Evolutionary conservation across 2,797 vertebrate genomes (phyloP).

Genomic region (Squalus acanthias): DNA sequence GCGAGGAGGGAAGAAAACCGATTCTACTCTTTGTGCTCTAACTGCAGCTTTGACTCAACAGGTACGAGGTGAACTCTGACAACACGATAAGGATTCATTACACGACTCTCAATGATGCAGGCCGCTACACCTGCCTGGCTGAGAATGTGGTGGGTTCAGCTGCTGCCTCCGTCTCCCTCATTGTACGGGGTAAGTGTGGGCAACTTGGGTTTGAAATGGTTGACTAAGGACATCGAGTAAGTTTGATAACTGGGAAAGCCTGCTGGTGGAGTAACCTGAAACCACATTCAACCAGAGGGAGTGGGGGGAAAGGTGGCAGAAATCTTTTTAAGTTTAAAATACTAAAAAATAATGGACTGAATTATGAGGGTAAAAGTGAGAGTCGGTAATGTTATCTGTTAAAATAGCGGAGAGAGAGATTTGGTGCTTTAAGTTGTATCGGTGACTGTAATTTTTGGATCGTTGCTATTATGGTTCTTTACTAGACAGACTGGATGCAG

Average conservation of each 20-base stretch:
- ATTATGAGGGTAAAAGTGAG: neutral
- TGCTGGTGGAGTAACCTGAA: neutral
- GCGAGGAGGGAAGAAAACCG: no score
- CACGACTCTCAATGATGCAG: constrained; percentile 62
- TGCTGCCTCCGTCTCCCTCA: constrained; percentile 59
- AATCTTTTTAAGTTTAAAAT: neutral
- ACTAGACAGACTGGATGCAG: no score
- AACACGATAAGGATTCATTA: constrained; percentile 71
- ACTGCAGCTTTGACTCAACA: constrained; percentile 43
- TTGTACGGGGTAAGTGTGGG: constrained; percentile 62
- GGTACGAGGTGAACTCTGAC: constrained; percentile 73
- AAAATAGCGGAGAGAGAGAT: neutral
- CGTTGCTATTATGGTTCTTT: neutral
- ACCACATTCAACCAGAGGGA: neutral
- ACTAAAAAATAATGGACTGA: neutral
- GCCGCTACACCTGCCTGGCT: constrained; percentile 71
- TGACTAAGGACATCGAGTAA: neutral
- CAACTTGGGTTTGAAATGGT: neutral
- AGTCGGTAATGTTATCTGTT: neutral
- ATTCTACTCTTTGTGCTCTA: no score
- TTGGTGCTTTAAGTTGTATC: neutral
- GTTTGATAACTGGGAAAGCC: neutral
- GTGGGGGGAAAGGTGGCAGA: neutral
- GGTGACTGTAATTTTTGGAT: neutral
- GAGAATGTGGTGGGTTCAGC: constrained; percentile 64